phyloP scores from a whole-genome alignment of 37 sponge, comb jelly and placozoan genomes.

The Eunapius fragilis region DNA sequence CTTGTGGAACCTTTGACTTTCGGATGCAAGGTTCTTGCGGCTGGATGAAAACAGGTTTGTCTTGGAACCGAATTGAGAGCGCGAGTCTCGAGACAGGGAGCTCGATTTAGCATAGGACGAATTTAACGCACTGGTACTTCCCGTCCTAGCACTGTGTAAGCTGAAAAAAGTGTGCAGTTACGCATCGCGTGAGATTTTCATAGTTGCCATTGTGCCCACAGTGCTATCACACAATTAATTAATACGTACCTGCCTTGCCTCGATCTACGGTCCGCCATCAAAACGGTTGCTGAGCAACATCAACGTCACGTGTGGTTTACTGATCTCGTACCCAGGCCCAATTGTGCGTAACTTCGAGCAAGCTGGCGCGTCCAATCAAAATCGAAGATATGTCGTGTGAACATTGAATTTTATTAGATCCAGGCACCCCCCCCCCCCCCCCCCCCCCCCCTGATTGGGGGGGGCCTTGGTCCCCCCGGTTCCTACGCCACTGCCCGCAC shows the following conservation, averaged over 20 bases:
- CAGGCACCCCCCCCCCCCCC: too few relatives aligned
- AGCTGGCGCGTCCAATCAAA: too few relatives aligned
- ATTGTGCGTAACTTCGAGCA: too few relatives aligned
- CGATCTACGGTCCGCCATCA: background rate
- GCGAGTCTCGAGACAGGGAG: conserved; percentile 10
- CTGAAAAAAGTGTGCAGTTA: background rate
- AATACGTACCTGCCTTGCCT: background rate
- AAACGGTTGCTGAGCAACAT: background rate
- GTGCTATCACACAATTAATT: too few relatives aligned
- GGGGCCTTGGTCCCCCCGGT: too few relatives aligned
- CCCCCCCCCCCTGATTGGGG: too few relatives aligned
- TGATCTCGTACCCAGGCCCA: too few relatives aligned
- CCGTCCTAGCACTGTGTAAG: background rate
- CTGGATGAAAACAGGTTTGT: conserved; percentile 41
- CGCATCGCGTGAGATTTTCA: too few relatives aligned
- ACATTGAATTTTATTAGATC: too few relatives aligned
- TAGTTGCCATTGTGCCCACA: too few relatives aligned
- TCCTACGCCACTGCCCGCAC: too few relatives aligned
- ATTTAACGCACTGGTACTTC: background rate
- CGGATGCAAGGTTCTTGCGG: conserved; percentile 50
- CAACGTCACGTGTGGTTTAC: background rate
- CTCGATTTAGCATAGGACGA: background rate
- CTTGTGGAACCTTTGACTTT: conserved; percentile 42
- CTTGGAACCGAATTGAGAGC: conserved; percentile 42
- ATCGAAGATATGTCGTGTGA: too few relatives aligned